Evolutionary conservation across 2,113 vertebrate species (phyloP).

Genomic region (Tetrao urogallus): DNA sequence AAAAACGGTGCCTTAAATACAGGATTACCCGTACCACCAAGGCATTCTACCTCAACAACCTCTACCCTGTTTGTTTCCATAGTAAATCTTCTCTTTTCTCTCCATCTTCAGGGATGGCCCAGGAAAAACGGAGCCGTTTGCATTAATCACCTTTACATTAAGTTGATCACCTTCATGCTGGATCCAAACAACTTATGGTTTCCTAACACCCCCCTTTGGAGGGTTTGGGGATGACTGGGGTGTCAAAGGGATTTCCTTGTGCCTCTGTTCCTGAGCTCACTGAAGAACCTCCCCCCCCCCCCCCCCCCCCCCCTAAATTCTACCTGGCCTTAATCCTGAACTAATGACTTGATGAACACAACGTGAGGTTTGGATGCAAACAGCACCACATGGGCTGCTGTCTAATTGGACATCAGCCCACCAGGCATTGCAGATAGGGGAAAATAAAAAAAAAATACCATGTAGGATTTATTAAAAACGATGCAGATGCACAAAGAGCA

Average conservation of each 20-base stretch:
- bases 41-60: background rate
- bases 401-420: background rate
- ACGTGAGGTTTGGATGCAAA: background rate
- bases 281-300: background rate
- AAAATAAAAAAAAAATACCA: background rate
- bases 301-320: background rate
- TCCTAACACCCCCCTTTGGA: background rate
- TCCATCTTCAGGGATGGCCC: background rate
- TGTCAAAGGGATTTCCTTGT: fast-evolving
- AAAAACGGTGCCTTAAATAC: background rate
- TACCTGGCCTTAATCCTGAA: background rate
- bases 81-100: background rate
- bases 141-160: background rate
- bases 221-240: background rate
- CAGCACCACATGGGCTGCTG: fast-evolving
- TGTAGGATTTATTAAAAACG: background rate
- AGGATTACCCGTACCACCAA: background rate
- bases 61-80: background rate
- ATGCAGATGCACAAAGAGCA: constrained; percentile 30
- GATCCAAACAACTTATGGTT: background rate
- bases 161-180: background rate
- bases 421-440: background rate
- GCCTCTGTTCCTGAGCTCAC: background rate
- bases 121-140: background rate
- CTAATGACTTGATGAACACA: background rate